Evolutionary conservation across 1,140 invertebrate genomes (phyloP), one percentile per base, ranked within the genome.

Genomic region (Aphis craccivora): DNA sequence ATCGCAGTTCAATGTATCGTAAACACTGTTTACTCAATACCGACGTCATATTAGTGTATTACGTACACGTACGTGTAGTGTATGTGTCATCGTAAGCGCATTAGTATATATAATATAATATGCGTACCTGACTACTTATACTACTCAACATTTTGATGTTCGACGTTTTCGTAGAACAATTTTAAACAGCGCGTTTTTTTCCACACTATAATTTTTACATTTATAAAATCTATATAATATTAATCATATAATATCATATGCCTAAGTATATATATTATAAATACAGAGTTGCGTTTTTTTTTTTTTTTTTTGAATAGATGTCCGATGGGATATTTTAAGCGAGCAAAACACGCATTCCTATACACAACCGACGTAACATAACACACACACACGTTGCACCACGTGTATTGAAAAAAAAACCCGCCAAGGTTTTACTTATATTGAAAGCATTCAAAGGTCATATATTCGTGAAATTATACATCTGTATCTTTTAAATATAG

Each of bases 1-100:
- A 67, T 67, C 53, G 53, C 55, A 40, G 89, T 60, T 90, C 89
- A 90, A 67, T 30, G 89, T 90, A 90, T 67, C 53, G 4, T 30
- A 23, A 23, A 37, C 35, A 20, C 1, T 23, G 6, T 37, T 51
- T 51, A 51, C 48, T 18, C 14, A 48, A 51, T 14, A 60, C 55
- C 76, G 84, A 43, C 40, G 43, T 86, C 40, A 40, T 84, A 30
- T 25, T 43, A 86, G 40, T 18, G 11, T 35, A 83, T 84, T 43
- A 23, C n/a, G 8, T 45, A 30, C 25, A 88, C n/a, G 53, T 37
- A 45, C 22, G 30, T 18, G 1, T n/a, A 76, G 18, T 6, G 30
- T 67, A n/a, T n/a, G 60, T 60, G 55, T 67, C 60, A 30, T 30
- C 60, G 60, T 76, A 60, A 14, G 9, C 30, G 9, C 30, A 60